Percentiles rank a stretch among this genome's conserved stretches.
phyloP scores from a whole-genome alignment of 2,797 vertebrate species.

The Chaunax sp. region DNA sequence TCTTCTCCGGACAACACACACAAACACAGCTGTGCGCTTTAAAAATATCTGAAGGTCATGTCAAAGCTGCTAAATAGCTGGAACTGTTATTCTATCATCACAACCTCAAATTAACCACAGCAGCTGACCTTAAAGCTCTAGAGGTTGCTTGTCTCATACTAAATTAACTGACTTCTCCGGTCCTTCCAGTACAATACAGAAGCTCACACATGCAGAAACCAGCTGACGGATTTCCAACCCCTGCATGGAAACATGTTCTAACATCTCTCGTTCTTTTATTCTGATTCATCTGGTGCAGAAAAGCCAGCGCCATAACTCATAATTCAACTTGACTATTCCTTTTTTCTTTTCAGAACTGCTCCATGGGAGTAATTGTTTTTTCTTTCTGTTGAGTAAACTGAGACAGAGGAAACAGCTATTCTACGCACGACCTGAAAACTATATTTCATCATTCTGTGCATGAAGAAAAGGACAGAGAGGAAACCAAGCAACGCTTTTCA shows the following conservation, averaged over 20 bases:
- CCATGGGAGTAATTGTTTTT: slow-evolving; percentile 13
- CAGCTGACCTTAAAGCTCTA: slow-evolving; percentile 66
- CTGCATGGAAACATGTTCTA: neutral
- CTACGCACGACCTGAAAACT: slow-evolving; percentile 47
- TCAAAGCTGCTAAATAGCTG: slow-evolving; percentile 54
- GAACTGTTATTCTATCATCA: slow-evolving; percentile 64
- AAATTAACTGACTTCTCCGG: slow-evolving; percentile 30
- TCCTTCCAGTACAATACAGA: neutral
- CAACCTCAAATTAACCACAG: slow-evolving; percentile 60
- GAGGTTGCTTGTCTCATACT: slow-evolving; percentile 40
- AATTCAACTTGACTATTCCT: slow-evolving; percentile 25
- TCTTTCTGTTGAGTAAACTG: slow-evolving; percentile 36
- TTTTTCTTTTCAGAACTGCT: neutral
- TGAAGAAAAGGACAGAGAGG: slow-evolving; percentile 58
- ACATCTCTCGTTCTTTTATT: slow-evolving; percentile 26
- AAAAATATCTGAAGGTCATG: slow-evolving; percentile 64
- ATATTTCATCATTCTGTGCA: slow-evolving; percentile 56
- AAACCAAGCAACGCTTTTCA: slow-evolving; percentile 51
- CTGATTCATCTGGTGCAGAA: slow-evolving; percentile 24
- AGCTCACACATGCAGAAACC: slow-evolving; percentile 20
- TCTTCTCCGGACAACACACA: slow-evolving; percentile 20
- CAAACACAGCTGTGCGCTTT: slow-evolving; percentile 6
- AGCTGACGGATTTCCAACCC: slow-evolving; percentile 19
- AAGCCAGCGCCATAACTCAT: slow-evolving; percentile 36
- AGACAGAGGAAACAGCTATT: slow-evolving; percentile 3